These are phyloP conservation scores for Conistra vaccinii DNA, from an alignment of 2,888 invertebrate species.

Conservation along the genomic window DNA sequence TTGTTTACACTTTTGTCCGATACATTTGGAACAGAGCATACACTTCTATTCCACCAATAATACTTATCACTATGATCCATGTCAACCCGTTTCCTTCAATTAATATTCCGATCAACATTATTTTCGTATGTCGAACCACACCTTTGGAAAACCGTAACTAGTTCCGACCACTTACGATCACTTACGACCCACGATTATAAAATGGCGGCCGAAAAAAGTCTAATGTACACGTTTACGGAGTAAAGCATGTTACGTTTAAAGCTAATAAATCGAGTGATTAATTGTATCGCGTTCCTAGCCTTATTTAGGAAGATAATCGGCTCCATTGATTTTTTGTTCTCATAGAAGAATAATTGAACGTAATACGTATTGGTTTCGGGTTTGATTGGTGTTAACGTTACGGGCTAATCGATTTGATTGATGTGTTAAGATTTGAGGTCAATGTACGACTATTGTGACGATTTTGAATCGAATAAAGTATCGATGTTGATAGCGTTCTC, in stretches of 20 bases:
- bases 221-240: conserved; percentile 48
- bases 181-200: conserved; percentile 38
- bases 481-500: background rate
- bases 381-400: conserved; percentile 48
- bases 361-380: conserved; percentile 33
- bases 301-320: conserved; percentile 63
- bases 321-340: conserved; percentile 59
- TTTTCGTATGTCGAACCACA: conserved; percentile 46
- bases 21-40: background rate
- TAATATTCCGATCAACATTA: conserved; percentile 38
- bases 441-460: conserved; percentile 5
- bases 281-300: conserved; percentile 62
- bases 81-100: conserved; percentile 34
- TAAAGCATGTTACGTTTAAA: conserved; percentile 53
- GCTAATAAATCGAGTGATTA: conserved; percentile 65
- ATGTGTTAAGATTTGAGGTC: conserved; percentile 34
- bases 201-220: conserved; percentile 59
- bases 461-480: conserved; percentile 7
- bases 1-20: background rate
- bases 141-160: conserved; percentile 33
- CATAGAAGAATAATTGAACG: conserved; percentile 50
- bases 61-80: conserved; percentile 22
- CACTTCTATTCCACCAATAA: background rate
- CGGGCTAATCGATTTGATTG: conserved; percentile 41
- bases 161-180: conserved; percentile 11